phyloP scores from a whole-genome alignment of 2,797 vertebrate species.

The Luscinia luscinia region DNA sequence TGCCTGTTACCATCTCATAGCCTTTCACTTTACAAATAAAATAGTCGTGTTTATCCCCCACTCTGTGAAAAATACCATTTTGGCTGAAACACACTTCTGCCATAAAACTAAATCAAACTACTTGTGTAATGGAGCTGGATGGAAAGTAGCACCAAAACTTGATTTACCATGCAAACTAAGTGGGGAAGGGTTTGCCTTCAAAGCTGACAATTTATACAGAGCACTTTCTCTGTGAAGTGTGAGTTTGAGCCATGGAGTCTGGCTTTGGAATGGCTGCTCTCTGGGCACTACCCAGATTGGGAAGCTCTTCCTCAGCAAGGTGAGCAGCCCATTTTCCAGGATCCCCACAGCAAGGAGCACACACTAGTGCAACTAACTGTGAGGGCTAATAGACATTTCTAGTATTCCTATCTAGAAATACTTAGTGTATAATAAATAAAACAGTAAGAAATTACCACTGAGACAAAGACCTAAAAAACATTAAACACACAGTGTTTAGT shows the following conservation, averaged over 20 bases:
- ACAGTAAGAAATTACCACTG: neutral
- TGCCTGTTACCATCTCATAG: neutral
- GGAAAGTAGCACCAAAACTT: neutral
- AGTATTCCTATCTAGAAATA: neutral
- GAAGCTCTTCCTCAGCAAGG: neutral
- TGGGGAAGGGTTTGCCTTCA: conserved; percentile 17
- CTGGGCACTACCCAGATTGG: neutral
- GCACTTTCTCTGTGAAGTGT: neutral
- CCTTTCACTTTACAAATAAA: neutral
- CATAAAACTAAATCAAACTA: conserved; percentile 3
- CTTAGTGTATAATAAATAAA: neutral
- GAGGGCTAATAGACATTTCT: neutral
- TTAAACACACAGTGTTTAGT: neutral
- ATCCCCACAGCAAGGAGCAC: neutral
- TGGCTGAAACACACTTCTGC: neutral
- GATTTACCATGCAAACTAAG: neutral
- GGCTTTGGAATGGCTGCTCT: neutral
- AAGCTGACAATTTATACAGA: neutral
- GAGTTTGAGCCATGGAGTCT: neutral
- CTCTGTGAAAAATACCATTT: neutral
- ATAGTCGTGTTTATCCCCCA: neutral
- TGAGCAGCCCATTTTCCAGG: neutral
- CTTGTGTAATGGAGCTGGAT: neutral
- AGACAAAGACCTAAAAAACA: neutral
- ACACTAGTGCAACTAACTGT: too few relatives aligned